phyloP scores from a whole-genome alignment of 2,797 vertebrate genomes.

The Artibeus jamaicensis region DNA sequence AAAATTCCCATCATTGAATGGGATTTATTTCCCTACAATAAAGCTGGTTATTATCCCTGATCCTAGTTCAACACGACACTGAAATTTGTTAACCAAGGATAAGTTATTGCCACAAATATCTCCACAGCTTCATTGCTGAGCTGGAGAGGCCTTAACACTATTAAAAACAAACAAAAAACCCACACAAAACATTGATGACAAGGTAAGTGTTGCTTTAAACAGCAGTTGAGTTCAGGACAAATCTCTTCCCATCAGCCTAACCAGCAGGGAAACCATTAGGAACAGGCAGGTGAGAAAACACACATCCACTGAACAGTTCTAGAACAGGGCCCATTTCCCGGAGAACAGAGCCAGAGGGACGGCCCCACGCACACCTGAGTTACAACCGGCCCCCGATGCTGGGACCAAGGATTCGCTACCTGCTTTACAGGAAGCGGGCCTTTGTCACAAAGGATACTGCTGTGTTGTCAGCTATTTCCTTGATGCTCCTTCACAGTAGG shows the following conservation, averaged over 20 bases:
- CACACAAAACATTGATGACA: background rate
- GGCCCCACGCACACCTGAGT: fast-evolving
- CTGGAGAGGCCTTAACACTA: background rate
- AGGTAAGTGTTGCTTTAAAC: background rate
- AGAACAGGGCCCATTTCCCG: background rate
- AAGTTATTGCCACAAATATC: background rate
- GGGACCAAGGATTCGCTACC: background rate
- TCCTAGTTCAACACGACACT: background rate
- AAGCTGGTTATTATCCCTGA: background rate
- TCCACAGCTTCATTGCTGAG: background rate
- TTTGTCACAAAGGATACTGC: background rate
- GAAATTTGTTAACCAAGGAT: background rate
- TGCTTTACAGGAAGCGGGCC: background rate
- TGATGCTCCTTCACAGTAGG: background rate
- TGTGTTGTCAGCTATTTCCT: background rate
- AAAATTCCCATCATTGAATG: background rate
- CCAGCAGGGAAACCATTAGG: background rate
- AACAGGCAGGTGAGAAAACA: background rate
- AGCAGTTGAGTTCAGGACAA: background rate
- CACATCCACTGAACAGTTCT: background rate
- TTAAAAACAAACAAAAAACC: background rate
- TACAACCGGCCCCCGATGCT: background rate
- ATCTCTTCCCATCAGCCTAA: background rate
- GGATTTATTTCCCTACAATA: background rate
- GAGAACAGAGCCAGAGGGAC: background rate